Conservation (phyloP, 2,888 invertebrate genomes). For the Drosophila kanekoi region DNA sequence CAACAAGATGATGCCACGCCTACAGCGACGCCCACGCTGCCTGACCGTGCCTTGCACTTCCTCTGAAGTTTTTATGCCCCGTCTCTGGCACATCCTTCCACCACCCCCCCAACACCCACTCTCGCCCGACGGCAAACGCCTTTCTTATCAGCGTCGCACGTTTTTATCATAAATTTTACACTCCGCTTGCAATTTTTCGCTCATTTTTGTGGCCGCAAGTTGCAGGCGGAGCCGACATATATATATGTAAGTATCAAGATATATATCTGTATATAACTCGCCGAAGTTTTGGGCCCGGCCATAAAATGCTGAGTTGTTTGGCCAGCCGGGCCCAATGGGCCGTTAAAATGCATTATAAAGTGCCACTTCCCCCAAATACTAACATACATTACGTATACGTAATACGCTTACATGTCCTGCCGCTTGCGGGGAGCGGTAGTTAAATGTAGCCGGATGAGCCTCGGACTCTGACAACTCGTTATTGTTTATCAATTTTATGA, state of each 20-base stretch:
- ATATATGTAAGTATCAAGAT: slow-evolving; percentile 4
- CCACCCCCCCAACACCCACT: too few species aligned
- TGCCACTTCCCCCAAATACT: slow-evolving; percentile 17
- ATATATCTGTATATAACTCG: slow-evolving; percentile 19
- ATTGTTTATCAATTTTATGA: slow-evolving; percentile 71
- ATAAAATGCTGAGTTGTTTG: slow-evolving; percentile 47
- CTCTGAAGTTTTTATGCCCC: slow-evolving; percentile 25
- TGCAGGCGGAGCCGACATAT: slow-evolving; percentile 25
- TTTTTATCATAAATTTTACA: slow-evolving; percentile 79
- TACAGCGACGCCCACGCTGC: slow-evolving; percentile 16
- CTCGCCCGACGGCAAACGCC: slow-evolving; percentile 10
- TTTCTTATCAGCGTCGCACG: slow-evolving; percentile 70
- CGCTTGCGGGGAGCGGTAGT: background rate
- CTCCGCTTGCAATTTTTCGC: slow-evolving; percentile 67
- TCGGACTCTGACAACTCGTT: slow-evolving; percentile 39
- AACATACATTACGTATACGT: slow-evolving; percentile 28
- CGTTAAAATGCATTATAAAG: slow-evolving; percentile 66
- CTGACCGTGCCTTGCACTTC: slow-evolving; percentile 51
- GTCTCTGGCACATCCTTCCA: too few species aligned
- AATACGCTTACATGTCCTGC: slow-evolving; percentile 17
- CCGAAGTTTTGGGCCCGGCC: slow-evolving; percentile 26
- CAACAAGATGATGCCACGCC: slow-evolving; percentile 17
- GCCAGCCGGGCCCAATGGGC: slow-evolving; percentile 39
- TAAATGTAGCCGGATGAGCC: slow-evolving; percentile 15
- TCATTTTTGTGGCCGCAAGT: slow-evolving; percentile 56